A percentile compares a stretch with the other conserved stretches of the same genome.
Conservation (phyloP, 2,797 vertebrate species). For the Eospalax fontanierii region DNA sequence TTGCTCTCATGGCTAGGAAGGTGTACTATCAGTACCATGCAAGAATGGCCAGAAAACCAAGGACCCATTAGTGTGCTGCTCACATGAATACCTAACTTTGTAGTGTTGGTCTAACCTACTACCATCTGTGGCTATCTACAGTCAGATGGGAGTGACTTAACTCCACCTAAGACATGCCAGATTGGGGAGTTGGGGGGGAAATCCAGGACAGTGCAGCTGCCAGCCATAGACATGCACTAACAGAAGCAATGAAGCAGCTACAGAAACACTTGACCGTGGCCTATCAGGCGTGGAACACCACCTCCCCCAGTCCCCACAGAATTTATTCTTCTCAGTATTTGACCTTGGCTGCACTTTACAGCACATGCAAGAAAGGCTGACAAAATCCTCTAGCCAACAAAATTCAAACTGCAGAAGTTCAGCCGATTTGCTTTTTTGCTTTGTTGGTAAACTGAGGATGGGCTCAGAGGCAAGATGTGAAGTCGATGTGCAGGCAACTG, state of each 20-base stretch:
- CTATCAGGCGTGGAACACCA: slow-evolving; percentile 62
- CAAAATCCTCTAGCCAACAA: slow-evolving; percentile 86
- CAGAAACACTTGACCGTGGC: not conserved
- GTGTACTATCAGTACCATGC: fast-evolving
- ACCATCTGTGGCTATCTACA: not conserved
- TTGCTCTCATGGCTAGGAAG: not conserved
- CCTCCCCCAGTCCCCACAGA: slow-evolving; percentile 72
- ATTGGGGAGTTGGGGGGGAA: no score
- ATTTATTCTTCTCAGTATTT: slow-evolving; percentile 80
- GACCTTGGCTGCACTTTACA: slow-evolving; percentile 83
- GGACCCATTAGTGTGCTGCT: not conserved
- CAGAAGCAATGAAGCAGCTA: not conserved
- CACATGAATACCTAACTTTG: not conserved
- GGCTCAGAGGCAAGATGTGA: slow-evolving; percentile 81
- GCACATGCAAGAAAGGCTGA: slow-evolving; percentile 87
- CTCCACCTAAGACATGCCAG: not conserved
- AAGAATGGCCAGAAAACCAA: not conserved
- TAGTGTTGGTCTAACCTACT: not conserved
- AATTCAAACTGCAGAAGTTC: slow-evolving; percentile 79
- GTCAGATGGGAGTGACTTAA: not conserved
- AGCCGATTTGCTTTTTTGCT: slow-evolving; percentile 91
- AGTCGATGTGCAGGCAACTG: slow-evolving; percentile 85
- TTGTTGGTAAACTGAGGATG: slow-evolving; percentile 89
- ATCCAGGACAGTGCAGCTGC: not conserved
- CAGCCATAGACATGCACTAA: not conserved